Conservation (phyloP, 2,113 vertebrate genomes). For the Ailuropoda melanoleuca region DNA sequence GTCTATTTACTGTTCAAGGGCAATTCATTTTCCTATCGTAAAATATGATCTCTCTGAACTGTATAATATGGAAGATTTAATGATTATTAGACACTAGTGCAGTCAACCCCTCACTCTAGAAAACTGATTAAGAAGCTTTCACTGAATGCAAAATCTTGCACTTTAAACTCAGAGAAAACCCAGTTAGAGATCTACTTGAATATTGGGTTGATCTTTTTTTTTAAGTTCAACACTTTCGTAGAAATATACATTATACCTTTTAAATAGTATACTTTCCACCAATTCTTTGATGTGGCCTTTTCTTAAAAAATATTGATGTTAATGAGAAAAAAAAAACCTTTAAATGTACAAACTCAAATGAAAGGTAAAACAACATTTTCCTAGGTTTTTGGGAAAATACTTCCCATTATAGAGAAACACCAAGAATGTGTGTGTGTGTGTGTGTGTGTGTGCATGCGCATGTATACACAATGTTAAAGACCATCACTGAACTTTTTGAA, state of each 20-base stretch:
- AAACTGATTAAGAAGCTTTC: not conserved
- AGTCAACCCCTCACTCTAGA: not conserved
- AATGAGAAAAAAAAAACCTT: not conserved
- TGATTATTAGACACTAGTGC: not conserved
- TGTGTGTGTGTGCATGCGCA: not conserved
- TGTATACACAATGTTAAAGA: not conserved
- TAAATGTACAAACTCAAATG: not conserved
- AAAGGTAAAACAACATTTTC: not conserved
- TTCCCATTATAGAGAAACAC: not conserved
- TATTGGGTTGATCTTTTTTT: not conserved
- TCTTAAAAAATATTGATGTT: not conserved
- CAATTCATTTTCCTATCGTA: conserved; percentile 45
- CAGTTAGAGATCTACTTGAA: not conserved
- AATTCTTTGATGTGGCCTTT: not conserved
- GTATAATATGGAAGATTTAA: conserved; percentile 6
- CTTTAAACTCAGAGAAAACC: not conserved
- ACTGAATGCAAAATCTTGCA: not conserved
- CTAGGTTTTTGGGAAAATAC: not conserved
- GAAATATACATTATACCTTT: not conserved
- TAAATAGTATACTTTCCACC: not conserved
- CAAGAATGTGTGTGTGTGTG: not conserved
- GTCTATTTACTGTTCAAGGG: conserved; percentile 25
- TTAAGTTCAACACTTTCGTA: not conserved
- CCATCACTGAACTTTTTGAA: not conserved
- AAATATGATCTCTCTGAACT: conserved; percentile 37